Evolutionary conservation across 2,888 invertebrate genomes (phyloP), one percentile per base, ranked within the genome.

Genomic region (Cetonia aurata): DNA sequence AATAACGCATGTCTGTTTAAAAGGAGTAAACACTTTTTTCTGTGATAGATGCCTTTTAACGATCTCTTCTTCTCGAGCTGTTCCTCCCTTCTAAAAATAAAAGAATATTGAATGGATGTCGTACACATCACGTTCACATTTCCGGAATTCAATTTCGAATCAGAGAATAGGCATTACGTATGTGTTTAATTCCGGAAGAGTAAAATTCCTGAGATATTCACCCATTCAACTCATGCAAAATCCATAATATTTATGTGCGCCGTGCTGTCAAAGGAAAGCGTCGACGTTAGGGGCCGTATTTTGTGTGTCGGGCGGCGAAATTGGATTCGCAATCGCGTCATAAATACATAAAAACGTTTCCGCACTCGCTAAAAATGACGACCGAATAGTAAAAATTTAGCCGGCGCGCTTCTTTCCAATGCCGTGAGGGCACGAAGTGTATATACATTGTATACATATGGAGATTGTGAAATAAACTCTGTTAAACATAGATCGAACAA

Each of bases 281-380:
- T 15, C 15, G 33, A 33, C 55, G 37, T 56, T 56, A 37, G 37
- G 55, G 55, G n/a, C 19, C 15, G 50, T 50, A 19, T 50, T 9
- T 13, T 37, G 37, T 57, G 57, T 17, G 42, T 17, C 19, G 17
- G 57, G 37, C 42, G 19, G 57, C 57, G 57, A 42, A 57, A 57
- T 57, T 57, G 57, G 57, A 57, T 57, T 57, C 25, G 57, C 41
- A 57, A 57, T 57, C 57, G 44, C 57, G 19, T 57, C 57, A 57
- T 57, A 57, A 57, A 57, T 57, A 57, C 57, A 19, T 57, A 57
- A 57, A 41, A 57, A 57, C 42, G 57, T 19, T 57, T 57, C 9
- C 56, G 37, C 19, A 42, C 17, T 41, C 57, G 1, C 15, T 42
- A 4, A 42, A 57, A 57, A 42, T 42, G 57, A 57, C 33, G 57